Base-by-base conservation (phyloP, 2,113 vertebrate species). In the Prietella phreatophila region DNA sequence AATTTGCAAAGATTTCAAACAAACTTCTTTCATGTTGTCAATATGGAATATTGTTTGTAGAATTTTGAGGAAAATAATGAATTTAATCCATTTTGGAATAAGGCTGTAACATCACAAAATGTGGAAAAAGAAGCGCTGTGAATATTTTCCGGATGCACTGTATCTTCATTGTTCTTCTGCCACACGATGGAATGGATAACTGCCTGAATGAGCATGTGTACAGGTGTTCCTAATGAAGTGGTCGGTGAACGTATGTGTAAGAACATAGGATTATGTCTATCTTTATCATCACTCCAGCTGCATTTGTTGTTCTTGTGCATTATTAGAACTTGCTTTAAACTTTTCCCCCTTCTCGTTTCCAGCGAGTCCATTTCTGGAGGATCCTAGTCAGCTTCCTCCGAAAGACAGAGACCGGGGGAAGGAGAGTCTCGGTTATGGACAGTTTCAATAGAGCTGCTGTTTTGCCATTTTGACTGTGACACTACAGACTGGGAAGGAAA, bases 321-420 rank as follows among this genome's bases (percentile, higher is more conserved):
- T 53, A 25, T 63, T 63, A 63, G 20, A 61, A 61, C 20, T 39
- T 36, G 33, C 11, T 42, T 13, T 39, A 61, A 15, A 56, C 10
- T 25, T 27, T 61, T 15, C 1, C 19, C 80, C 22, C 10, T 25
- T 5, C 53, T 81, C 69, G 19, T 89, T 85, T 71, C 83, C 63
- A 97, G 96, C 95, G 10, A 92, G 92, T 91, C 96, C 96, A 0
- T 96, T 96, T 90, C 83, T 94, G 89, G 96, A 97, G 6, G 97
- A 97, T 85, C 96, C 96, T 20, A 94, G 92, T 91, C 96, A 97
- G 91, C 94, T 96, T n/a, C 93, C 95, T 42, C 92, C 94, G 5
- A 96, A 95, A 90, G 95, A 96, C 8, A 92, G 93, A 73, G 88
- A 89, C n/a, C 92, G 92, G 0, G 90, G 92, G 50, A 82, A 93